Evolutionary conservation across 2,888 invertebrate species (phyloP), one percentile per base, ranked within the genome.

Genomic region (Odontomyia ornata): DNA sequence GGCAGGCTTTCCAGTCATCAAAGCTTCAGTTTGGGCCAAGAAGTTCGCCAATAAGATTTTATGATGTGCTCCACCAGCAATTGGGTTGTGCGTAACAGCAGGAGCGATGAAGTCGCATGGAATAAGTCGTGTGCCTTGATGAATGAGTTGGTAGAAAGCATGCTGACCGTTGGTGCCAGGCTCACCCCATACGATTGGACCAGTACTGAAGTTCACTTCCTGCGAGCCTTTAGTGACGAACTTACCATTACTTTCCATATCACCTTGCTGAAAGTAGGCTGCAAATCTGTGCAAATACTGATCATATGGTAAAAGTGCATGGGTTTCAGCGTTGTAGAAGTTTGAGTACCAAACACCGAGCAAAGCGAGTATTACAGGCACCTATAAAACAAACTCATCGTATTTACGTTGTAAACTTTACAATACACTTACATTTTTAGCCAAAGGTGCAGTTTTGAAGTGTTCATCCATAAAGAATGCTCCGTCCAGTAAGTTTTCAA

Each of bases 211-310:
- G 75, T 83, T 81, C 15, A 86, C 86, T 15, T 86, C 87, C 77
- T 90, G 86, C 0, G 94, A 93, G 15, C 89, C 88, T 43, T 93
- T 90, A 0, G 94, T 95, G 30, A 95, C 94, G 83, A 93, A 94
- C 88, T 99, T 99, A 80, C 99, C 99, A 87, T 99, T 99, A 81
- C 97, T 97, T 87, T 99, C 99, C 99, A 99, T 99, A 84, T 99
- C 99, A 2, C 98, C 98, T 88, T 99, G 99, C 88, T 99, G 99
- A 89, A 99, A 99, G 87, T 99, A 99, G 18, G 99, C 99, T 11
- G 99, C 97, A 88, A 99, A 99, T 86, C 99, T 92, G 86, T 99
- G 99, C 83, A 99, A 87, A 86, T 99, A 98, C 88, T 99, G 99
- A 87, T 99, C 99, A 86, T 99, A 99, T 0, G 99, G 99, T 77